Conservation (phyloP, 2,797 vertebrate species). For the Brachyalestes nurse region DNA sequence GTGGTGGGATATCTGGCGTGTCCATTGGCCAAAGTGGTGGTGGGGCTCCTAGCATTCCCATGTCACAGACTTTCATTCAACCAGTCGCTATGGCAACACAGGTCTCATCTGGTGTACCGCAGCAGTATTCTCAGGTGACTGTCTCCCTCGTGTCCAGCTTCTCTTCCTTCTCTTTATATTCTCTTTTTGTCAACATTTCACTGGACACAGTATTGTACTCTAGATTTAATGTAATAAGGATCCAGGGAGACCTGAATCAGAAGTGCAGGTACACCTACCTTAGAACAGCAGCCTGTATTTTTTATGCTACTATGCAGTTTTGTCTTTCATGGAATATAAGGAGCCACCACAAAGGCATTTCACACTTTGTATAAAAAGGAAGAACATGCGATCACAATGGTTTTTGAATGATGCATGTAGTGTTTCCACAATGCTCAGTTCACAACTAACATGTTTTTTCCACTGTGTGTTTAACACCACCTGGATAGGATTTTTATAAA, state of each 20-base stretch:
- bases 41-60: conserved; percentile 62
- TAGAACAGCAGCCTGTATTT: background rate
- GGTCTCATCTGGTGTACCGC: conserved; percentile 76
- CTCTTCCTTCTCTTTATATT: conserved; percentile 16
- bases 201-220: conserved; percentile 22
- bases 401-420: background rate
- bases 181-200: conserved; percentile 8
- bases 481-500: background rate
- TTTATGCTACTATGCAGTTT: background rate
- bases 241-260: conserved; percentile 16
- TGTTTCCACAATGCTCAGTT: background rate
- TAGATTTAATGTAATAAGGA: background rate
- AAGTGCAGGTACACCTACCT: background rate
- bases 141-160: conserved; percentile 40
- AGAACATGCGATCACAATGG: background rate
- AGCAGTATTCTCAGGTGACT: conserved; percentile 81
- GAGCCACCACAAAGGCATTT: background rate
- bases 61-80: conserved; percentile 77
- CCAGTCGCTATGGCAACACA: conserved; percentile 77
- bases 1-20: conserved; percentile 68
- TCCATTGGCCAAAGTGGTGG: conserved; percentile 70
- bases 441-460: background rate
- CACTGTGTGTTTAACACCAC: background rate
- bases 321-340: background rate
- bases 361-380: background rate